Percentiles rank a stretch among this genome's conserved stretches.
These are phyloP conservation scores for Pelobates fuscus DNA, from an alignment of 2,113 vertebrate species.

Conservation along the genomic window DNA sequence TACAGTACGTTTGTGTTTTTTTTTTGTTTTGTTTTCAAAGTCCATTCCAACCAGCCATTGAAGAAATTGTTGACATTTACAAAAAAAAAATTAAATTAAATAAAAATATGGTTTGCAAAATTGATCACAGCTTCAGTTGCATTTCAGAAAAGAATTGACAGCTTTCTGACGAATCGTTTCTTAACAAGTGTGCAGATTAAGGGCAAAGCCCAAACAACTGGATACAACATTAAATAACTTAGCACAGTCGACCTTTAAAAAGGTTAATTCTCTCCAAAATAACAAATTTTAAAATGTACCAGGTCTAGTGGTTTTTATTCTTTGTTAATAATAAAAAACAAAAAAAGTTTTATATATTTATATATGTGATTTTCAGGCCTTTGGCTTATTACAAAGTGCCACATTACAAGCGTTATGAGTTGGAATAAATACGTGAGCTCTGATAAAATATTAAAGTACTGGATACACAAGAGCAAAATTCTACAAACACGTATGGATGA, in stretches of 20 bases:
- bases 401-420: constrained; percentile 79
- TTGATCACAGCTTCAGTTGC: constrained; percentile 66
- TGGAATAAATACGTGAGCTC: constrained; percentile 87
- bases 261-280: constrained; percentile 80
- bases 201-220: constrained; percentile 63
- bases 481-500: constrained; percentile 70
- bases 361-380: constrained; percentile 73
- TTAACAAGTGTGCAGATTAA: constrained; percentile 67
- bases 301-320: constrained; percentile 76
- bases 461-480: constrained; percentile 66
- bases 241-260: constrained; percentile 77
- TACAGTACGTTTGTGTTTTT: constrained; percentile 57
- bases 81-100: constrained; percentile 34
- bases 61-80: constrained; percentile 60
- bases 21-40: constrained; percentile 51
- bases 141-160: constrained; percentile 62
- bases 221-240: constrained; percentile 80
- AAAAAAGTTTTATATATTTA: constrained; percentile 45
- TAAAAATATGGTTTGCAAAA: constrained; percentile 53
- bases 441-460: constrained; percentile 77
- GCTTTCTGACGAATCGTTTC: constrained; percentile 64
- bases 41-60: constrained; percentile 62
- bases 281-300: constrained; percentile 80
- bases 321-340: constrained; percentile 73
- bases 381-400: constrained; percentile 88